Evolutionary conservation across 2,888 invertebrate species (phyloP).

Genomic region (Eudasyphora cyanicolor): DNA sequence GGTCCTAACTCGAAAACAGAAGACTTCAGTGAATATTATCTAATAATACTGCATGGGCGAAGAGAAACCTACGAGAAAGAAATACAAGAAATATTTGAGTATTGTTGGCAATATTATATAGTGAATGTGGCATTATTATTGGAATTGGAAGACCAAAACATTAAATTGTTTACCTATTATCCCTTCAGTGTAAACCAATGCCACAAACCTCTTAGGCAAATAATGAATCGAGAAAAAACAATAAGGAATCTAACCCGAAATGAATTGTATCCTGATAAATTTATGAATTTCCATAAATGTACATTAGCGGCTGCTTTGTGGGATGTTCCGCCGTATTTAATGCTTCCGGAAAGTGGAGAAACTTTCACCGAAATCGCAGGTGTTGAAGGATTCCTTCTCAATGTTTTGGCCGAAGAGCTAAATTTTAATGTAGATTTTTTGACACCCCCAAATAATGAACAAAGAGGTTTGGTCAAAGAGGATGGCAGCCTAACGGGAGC

Average conservation of each 20-base stretch:
- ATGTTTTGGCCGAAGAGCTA: conserved; percentile 33
- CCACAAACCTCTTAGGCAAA: conserved; percentile 2
- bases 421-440: conserved; percentile 50
- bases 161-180: conserved; percentile 55
- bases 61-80: conserved; percentile 4
- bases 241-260: conserved; percentile 9
- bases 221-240: conserved; percentile 8
- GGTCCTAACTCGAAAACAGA: conserved; percentile 9
- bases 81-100: conserved; percentile 56
- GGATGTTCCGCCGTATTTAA: conserved; percentile 66
- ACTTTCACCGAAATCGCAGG: conserved; percentile 8
- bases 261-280: conserved; percentile 57
- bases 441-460: conserved; percentile 65
- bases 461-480: conserved; percentile 61
- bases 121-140: conserved; percentile 54
- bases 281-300: conserved; percentile 50
- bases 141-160: neutral
- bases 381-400: conserved; percentile 57
- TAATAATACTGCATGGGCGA: conserved; percentile 38
- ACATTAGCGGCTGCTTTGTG: conserved; percentile 54
- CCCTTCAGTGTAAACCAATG: conserved; percentile 52
- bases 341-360: neutral
- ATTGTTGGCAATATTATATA: conserved; percentile 57
- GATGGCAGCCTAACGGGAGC: conserved; percentile 63
- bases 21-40: conserved; percentile 54